Conservation (phyloP, 30 jellyfish, hydroid and myxozoan species). For the Cassiopea xamachana region DNA sequence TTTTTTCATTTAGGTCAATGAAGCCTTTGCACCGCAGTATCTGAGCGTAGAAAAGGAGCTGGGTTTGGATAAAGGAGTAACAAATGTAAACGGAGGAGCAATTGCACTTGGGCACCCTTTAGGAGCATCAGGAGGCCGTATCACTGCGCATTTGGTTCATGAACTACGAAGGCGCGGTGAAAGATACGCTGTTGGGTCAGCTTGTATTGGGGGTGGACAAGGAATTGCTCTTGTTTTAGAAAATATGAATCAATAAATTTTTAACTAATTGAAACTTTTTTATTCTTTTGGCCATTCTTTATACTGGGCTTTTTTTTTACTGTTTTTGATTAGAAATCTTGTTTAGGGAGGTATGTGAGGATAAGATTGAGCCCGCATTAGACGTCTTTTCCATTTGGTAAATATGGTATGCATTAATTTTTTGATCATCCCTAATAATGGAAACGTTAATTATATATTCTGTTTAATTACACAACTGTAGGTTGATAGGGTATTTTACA, state of each 20-base stretch:
- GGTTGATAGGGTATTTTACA: too few species aligned
- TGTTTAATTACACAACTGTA: too few species aligned
- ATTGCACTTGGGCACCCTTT: conserved; percentile 97
- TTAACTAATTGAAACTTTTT: background rate
- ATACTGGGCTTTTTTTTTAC: background rate
- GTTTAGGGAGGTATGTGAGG: background rate
- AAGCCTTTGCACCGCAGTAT: conserved; percentile 96
- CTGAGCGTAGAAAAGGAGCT: conserved; percentile 87
- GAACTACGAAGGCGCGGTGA: conserved; percentile 81
- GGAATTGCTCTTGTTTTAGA: conserved; percentile 95
- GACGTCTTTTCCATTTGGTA: too few species aligned
- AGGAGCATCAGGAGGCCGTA: conserved; percentile 95
- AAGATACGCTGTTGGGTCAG: conserved; percentile 93
- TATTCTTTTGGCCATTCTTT: background rate
- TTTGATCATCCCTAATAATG: too few species aligned
- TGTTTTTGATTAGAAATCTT: background rate
- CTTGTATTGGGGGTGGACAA: conserved; percentile 98
- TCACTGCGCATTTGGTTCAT: conserved; percentile 83
- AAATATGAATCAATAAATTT: conserved; percentile 39
- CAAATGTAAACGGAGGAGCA: conserved; percentile 94
- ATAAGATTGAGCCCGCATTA: background rate
- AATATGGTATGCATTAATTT: too few species aligned
- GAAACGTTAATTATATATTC: too few species aligned
- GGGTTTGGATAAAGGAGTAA: conserved; percentile 80
- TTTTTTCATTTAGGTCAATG: conserved; percentile 75